Conservation (phyloP, 2,888 invertebrate genomes). For the Cremastobaeus sp. region DNA sequence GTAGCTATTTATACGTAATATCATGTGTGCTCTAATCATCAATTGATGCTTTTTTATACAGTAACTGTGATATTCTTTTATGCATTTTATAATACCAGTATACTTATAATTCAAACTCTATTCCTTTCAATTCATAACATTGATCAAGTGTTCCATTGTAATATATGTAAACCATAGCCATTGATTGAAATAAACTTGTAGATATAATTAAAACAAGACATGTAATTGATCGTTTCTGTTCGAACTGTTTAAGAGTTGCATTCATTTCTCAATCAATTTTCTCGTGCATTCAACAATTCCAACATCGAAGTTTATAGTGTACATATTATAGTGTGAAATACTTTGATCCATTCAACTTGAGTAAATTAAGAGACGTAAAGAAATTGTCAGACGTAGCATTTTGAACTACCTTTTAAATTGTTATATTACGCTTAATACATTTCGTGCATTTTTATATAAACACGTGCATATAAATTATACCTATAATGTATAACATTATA, state of each 20-base stretch:
- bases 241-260: not conserved
- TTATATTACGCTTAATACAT: conserved; percentile 42
- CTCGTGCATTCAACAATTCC: conserved; percentile 9
- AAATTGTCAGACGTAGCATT: conserved; percentile 26
- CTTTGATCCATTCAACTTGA: conserved; percentile 10
- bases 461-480: conserved; percentile 27
- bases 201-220: too few species aligned
- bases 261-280: not conserved
- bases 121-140: too few species aligned
- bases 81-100: too few species aligned
- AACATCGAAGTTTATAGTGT: conserved; percentile 47
- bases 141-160: too few species aligned
- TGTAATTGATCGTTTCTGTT: not conserved
- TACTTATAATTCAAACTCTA: too few species aligned
- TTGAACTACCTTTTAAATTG: conserved; percentile 33
- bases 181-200: too few species aligned
- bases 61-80: conserved; percentile 42
- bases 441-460: conserved; percentile 46
- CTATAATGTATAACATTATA: conserved; percentile 29
- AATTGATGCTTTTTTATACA: conserved; percentile 13
- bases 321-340: conserved; percentile 21
- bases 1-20: too few species aligned
- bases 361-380: conserved; percentile 2
- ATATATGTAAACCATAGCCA: too few species aligned
- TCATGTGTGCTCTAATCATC: conserved; percentile 5